These are phyloP conservation scores for Nemapogon koenigi DNA, from an alignment of 2,888 invertebrate genomes.

Conservation along the genomic window DNA sequence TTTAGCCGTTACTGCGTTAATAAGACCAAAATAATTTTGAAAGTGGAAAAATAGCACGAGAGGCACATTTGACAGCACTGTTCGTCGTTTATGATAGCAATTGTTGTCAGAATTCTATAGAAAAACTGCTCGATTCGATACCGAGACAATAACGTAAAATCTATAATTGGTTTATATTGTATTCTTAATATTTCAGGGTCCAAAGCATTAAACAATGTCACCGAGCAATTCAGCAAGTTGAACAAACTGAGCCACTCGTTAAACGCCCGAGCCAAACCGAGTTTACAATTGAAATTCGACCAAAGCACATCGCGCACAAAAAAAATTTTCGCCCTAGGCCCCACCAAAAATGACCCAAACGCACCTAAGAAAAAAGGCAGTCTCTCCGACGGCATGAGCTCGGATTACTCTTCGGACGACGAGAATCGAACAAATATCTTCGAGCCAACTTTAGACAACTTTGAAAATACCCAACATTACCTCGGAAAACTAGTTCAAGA, in stretches of 20 bases:
- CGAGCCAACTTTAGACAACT: constrained; percentile 56
- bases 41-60: too few species aligned
- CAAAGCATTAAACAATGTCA: constrained; percentile 85
- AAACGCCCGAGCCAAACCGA: constrained; percentile 61
- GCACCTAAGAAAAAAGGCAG: constrained; percentile 66
- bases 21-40: too few species aligned
- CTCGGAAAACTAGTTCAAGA: constrained; percentile 38
- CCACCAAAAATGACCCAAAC: constrained; percentile 33
- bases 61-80: too few species aligned
- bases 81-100: too few species aligned
- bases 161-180: too few species aligned
- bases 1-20: too few species aligned
- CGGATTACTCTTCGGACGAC: constrained; percentile 61
- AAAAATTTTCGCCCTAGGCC: constrained; percentile 60
- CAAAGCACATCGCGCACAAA: constrained; percentile 43
- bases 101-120: too few species aligned
- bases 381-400: constrained; percentile 69
- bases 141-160: too few species aligned
- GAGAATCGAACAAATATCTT: constrained; percentile 55
- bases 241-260: constrained; percentile 74
- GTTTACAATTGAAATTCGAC: constrained; percentile 56
- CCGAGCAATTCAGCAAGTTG: constrained; percentile 85
- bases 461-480: constrained; percentile 55
- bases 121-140: too few species aligned
- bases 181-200: constrained; percentile 72